Base-by-base conservation (phyloP, 2,888 invertebrate species). In the Chaetoderma sp. region DNA sequence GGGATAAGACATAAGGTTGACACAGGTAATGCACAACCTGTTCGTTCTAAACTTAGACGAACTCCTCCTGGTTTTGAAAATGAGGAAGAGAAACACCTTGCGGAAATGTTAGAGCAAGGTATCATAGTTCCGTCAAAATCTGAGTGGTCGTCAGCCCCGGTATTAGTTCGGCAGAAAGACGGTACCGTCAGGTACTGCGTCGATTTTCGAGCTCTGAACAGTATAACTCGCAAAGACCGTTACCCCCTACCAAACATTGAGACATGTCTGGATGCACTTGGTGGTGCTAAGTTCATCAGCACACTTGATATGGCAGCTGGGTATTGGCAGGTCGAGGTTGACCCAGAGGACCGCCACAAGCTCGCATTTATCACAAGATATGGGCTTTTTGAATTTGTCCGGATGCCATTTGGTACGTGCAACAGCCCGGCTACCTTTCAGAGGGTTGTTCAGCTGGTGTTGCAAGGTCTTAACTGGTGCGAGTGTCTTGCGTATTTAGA, bases 221-320 rank as follows among this genome's bases (percentile, higher is more conserved):
- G 21, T 4, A 21, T 18, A 21, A 45, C 45, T 16, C 21, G 18
- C 4, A 45, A 45, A 23, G 45, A 45, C 23, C 23, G 21, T 18
- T 45, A 21, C 16, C 45, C 45, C 23, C 18, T 45, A 8, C 45
- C 45, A 4, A 21, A 18, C n/a, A 52, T 52, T 6, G 52, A 52
- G 10, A 28, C 21, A 6, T 10, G 6, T 5, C 6, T 52, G 8
- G 52, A 52, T 21, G 5, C 6, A 8, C 28, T 52, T 39, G 25
- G 18, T 1, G 28, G 33, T 4, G 23, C 6, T 45, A 45, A n/a
- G 5, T 23, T 8, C 10, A 16, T 16, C 28, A 5, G 42, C 23
- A 33, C 47, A 23, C 47, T 63, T n/a, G 49, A 63, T 47, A 60
- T 60, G 60, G 59, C 58, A 30, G 63, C 36, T 23, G 68, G 63